Evolutionary conservation across 1,140 invertebrate species (phyloP), one percentile per base, ranked within the genome.

Genomic region (Bombyx mandarina): DNA sequence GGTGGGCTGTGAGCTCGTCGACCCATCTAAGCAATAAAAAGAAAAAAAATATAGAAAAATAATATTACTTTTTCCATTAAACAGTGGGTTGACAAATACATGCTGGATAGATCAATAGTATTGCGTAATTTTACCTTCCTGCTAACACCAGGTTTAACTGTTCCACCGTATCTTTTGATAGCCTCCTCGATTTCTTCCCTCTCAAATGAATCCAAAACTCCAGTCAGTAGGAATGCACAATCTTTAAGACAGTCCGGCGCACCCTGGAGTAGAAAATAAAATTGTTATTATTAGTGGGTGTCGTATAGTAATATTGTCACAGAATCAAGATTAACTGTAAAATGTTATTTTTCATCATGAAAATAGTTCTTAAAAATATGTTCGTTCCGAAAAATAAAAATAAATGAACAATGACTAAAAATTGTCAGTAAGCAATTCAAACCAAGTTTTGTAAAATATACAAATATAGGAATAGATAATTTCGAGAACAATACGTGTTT

Each of bases 191-290:
- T 91, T 70, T 97, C 95, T 44, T 96, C 94, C 43, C 94, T 89
- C 74, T 97, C 95, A 65, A 98, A 89, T 0, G 95, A 97, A 75
- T 98, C 96, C 8, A 97, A 87, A 6, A 98, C 93, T 22, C 97
- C 97, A 60, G 96, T 97, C 49, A 96, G 85, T 7, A 98, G 82
- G 81, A 98, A 97, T 42, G 91, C 93, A 62, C 94, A 80, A 55
- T 94, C 93, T 54, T 91, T 90, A 4, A 98, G 80, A 75, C 95
- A 96, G 74, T 92, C 89, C 22, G 93, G 90, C 58, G 89, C 89
- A 44, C 95, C 96, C 92, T 94, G 58, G 46, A 88, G 82, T 65
- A 3, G 26, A 2, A 35, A 1, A 1, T 0, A 35, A 35, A 35
- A 35, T 5, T 35, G 4, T 35, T 35, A 5, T 35, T 1, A 0